Evolutionary conservation across 2,797 vertebrate genomes (phyloP), one percentile per base, ranked within the genome.

Genomic region (Somateria mollissima): DNA sequence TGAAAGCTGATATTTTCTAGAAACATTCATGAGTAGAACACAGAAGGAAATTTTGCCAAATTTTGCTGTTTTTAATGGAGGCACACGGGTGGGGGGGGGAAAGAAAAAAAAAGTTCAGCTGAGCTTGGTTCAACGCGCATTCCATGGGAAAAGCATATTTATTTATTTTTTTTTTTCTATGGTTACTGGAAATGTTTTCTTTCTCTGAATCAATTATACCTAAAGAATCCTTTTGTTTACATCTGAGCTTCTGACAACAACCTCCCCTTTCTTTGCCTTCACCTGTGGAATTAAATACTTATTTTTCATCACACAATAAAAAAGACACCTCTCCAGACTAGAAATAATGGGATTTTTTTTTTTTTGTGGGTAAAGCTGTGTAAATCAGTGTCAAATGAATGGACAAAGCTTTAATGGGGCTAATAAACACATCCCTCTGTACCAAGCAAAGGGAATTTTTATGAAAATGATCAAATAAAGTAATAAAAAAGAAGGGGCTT

Each of bases 391-490:
- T 97, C 96, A 96, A 95, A 96, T 92, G 95, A 97, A 95, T 84
- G 93, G 92, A 90, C 93, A 93, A 90, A 95, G 92, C 92, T 91
- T 96, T 96, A 97, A 96, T 95, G 92, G 90, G 89, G 69, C 96
- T 95, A 97, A 97, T 97, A 96, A 97, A 95, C 93, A 95, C 6
- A 0, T 94, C 90, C 77, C 75, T 89, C 81, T 83, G 86, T 94
- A 94, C 87, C 75, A 90, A 95, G 86, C 88, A 93, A 72, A 89
- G 96, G 86, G 92, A 83, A 85, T 92, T 96, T 96, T 96, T 96
- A 97, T 96, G 90, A 96, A 97, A 97, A 96, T 97, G 93, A 94
- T 94, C 96, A 97, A 95, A 94, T 95, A 95, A 97, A 96, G 75
- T 94, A 84, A 92, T 96, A 97, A 97, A 96, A 97, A 86, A 87